phyloP scores from a whole-genome alignment of 2,888 invertebrate genomes.

The Drosophila macrothrix region DNA sequence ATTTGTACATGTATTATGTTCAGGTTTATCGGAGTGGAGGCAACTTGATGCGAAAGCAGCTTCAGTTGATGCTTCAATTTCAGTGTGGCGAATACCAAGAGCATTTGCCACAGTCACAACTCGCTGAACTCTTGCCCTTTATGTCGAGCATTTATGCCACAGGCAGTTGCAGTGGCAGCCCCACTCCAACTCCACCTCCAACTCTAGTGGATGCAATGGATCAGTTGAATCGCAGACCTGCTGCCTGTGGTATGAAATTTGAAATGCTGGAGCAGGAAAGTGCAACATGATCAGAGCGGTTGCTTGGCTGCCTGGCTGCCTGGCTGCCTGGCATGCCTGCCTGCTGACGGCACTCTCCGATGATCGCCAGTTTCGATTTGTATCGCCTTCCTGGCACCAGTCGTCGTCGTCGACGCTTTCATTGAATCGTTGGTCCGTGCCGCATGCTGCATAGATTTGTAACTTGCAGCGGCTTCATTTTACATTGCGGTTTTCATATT shows the following conservation, averaged over 20 bases:
- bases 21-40: slow-evolving; percentile 17
- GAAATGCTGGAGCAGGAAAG: slow-evolving; percentile 66
- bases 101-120: slow-evolving; percentile 71
- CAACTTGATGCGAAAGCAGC: slow-evolving; percentile 53
- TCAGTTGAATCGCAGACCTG: slow-evolving; percentile 44
- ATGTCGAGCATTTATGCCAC: slow-evolving; percentile 75
- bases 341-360: slow-evolving; percentile 39
- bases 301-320: background rate
- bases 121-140: slow-evolving; percentile 78
- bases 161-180: slow-evolving; percentile 47
- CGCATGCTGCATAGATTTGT: slow-evolving; percentile 74
- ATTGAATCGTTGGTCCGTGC: slow-evolving; percentile 59
- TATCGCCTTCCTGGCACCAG: slow-evolving; percentile 66
- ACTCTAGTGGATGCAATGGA: slow-evolving; percentile 9
- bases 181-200: slow-evolving; percentile 13
- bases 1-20: slow-evolving; percentile 17
- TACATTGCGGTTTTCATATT: slow-evolving; percentile 72
- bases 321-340: slow-evolving; percentile 7
- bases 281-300: slow-evolving; percentile 70
- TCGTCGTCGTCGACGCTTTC: slow-evolving; percentile 40
- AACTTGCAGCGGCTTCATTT: slow-evolving; percentile 59
- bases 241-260: slow-evolving; percentile 56
- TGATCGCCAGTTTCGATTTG: slow-evolving; percentile 76
- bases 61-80: slow-evolving; percentile 59
- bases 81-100: slow-evolving; percentile 46